Evolutionary conservation across 2,888 invertebrate genomes (phyloP).

Genomic region (Leptogaster cylindrica): DNA sequence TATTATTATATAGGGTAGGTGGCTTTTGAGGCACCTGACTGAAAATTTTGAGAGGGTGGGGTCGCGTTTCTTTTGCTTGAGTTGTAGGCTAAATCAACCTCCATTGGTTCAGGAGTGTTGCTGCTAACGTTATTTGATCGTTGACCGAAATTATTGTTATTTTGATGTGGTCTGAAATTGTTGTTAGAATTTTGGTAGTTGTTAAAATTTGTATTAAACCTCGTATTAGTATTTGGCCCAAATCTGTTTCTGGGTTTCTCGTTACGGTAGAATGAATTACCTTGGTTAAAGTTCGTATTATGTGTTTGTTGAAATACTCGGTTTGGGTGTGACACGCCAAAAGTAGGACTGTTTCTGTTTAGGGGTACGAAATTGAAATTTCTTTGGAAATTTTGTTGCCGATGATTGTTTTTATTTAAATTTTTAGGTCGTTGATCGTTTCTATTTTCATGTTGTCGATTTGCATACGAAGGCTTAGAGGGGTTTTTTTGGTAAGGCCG

Average conservation of each 20-base stretch:
- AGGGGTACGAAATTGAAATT: too few relatives aligned
- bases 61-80: not conserved
- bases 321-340: too few relatives aligned
- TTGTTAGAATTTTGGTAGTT: not conserved
- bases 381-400: too few relatives aligned
- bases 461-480: too few relatives aligned
- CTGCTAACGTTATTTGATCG: not conserved
- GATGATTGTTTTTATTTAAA: too few relatives aligned
- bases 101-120: not conserved
- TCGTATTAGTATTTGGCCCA: not conserved
- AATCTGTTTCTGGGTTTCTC: too few relatives aligned
- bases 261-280: not conserved
- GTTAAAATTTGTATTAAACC: not conserved
- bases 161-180: not conserved
- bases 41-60: not conserved
- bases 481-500: not conserved
- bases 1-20: not conserved
- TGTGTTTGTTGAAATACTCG: not conserved
- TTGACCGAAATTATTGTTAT: conserved; percentile 6
- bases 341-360: not conserved
- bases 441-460: too few relatives aligned
- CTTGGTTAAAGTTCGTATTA: not conserved
- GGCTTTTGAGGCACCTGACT: not conserved
- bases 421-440: too few relatives aligned
- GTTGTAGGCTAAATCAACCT: not conserved